Evolutionary conservation across 1,140 invertebrate genomes (phyloP), one percentile per base, ranked within the genome.

Genomic region (Drosophila suzukii): DNA sequence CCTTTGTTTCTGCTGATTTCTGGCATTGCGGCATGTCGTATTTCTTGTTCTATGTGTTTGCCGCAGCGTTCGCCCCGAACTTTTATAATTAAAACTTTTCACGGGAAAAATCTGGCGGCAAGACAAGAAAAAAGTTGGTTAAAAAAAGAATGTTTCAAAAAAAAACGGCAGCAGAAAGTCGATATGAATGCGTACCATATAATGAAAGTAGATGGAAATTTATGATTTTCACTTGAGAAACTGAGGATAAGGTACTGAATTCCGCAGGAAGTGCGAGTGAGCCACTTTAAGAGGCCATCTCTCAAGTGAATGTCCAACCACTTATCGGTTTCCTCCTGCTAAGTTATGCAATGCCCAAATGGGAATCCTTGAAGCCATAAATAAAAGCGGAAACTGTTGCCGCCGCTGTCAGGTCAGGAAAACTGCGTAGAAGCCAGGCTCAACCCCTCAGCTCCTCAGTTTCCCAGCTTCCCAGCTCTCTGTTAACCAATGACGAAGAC

Each of bases 61-160:
- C 68, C 59, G 70, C 81, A 73, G 71, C 67, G 46, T 27, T 44
- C 30, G 30, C 17, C 41, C 44, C 54, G 67, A 83, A 83, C 81
- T 83, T 83, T 83, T 83, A 76, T 83, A 83, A 83, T 83, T 83
- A 83, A 83, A 83, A 83, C 81, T 83, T 83, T 83, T 76, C 41
- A 34, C 81, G 61, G 79, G 36, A 66, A 78, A 67, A 67, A 56
- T 75, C 47, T 54, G 71, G 32, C n/a, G 44, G 24, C 15, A 65
- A 47, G 75, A 38, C 27, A 49, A 12, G 46, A 54, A 51, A 51
- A 53, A 53, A 12, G 15, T 53, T n/a, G 17, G 6, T 20, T 1
- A 34, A 67, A 57, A 57, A 20, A 20, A 20, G 20, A 20, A 20
- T 20, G 20, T 0, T 20, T 20, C n/a, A n/a, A n/a, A 75, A 20